These are phyloP conservation scores for Drosophila prosaltans DNA, from an alignment of 1,140 invertebrate genomes.

Conservation along the genomic window DNA sequence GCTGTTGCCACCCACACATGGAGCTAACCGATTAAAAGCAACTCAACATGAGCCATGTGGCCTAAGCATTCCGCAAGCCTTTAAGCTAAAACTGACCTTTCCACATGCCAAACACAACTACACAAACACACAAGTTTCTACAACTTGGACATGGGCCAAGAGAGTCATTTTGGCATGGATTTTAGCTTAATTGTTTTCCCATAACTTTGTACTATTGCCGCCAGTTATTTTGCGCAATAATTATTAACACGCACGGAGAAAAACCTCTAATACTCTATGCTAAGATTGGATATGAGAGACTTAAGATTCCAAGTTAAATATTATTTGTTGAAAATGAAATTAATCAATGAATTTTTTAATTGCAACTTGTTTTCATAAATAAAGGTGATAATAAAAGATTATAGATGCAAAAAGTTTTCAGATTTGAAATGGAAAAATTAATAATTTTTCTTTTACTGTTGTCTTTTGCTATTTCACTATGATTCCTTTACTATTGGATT, in stretches of 20 bases:
- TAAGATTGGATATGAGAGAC: neutral
- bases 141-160: constrained; percentile 37
- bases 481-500: no score
- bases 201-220: constrained; percentile 49
- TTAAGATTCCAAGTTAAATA: no score
- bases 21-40: constrained; percentile 59
- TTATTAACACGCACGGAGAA: constrained; percentile 18
- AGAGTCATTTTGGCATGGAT: constrained; percentile 34
- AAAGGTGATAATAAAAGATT: no score
- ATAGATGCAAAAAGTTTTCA: no score
- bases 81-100: constrained; percentile 75
- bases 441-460: no score
- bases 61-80: constrained; percentile 59
- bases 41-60: constrained; percentile 51
- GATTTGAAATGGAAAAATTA: no score
- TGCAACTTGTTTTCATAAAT: no score
- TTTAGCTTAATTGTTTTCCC: constrained; percentile 65
- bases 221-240: constrained; percentile 40
- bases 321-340: no score
- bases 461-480: no score
- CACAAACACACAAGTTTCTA: constrained; percentile 16
- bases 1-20: constrained; percentile 26
- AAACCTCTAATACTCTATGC: neutral
- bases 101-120: constrained; percentile 43
- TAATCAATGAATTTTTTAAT: no score